Base-by-base conservation (phyloP, 2,888 invertebrate species). In the Sphinx pinastri region DNA sequence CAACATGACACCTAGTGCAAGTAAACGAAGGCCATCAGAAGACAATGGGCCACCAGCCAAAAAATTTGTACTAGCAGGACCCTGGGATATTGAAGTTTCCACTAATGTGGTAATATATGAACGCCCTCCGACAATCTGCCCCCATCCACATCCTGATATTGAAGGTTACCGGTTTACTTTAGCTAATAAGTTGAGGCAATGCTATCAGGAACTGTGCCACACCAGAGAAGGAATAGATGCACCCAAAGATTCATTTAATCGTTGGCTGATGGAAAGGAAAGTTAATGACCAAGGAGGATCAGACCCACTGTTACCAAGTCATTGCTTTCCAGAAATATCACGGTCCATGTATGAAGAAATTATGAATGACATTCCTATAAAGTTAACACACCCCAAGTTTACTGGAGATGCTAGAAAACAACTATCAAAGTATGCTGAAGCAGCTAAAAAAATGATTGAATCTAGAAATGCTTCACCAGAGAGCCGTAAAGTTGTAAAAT, bases 311-410 rank as follows among this genome's bases (percentile, higher is more conserved):
- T 92, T 99, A 68, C 99, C 99, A 10, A 98, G 98, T 88, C 97
- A 97, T 86, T 99, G 99, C 91, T 96, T 96, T 78, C 97, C 98
- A 1, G 99, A 99, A 92, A 97, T 99, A 79, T 99, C 99, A 7
- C 96, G 96, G 85, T 97, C 98, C 1, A 98, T 99, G 99, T 98
- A 98, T 91, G 96, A 98, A 76, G 99, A 99, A 94, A 98, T 99
- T 69, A 99, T 99, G 98, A 98, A 98, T 90, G 99, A 99, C 91
- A 98, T 99, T 85, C 99, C 99, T 12, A 98, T 99, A 72, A 99
- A 98, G 90, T 95, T 99, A 72, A 96, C 98, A n/a, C 97, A 98
- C 87, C 99, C 99, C 11, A 98, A 99, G 90, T 99, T 98, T 84
- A 98, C 98, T 4, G 98, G 98, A 0, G 99, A 99, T 93, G 99